Evolutionary conservation across 2,888 invertebrate genomes (phyloP).

Genomic region (Caenorhabditis zanzibari): DNA sequence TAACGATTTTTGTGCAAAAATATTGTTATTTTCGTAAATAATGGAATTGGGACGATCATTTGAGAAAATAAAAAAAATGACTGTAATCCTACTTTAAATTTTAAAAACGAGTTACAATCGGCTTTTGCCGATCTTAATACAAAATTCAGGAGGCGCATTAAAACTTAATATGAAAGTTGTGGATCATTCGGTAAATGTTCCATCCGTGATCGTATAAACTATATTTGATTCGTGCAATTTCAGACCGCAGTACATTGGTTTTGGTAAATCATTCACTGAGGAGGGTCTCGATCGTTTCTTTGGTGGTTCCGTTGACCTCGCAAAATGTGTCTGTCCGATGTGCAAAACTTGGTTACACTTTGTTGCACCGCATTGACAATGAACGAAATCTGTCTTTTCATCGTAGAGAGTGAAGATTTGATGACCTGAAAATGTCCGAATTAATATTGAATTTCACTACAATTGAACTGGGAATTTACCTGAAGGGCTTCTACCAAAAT

Average conservation of each 20-base stretch:
- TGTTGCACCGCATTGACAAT: slow-evolving; percentile 3
- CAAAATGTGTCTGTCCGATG: background rate
- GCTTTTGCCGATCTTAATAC: too few species aligned
- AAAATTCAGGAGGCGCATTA: too few species aligned
- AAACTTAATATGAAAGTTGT: background rate
- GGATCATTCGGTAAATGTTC: slow-evolving; percentile 12
- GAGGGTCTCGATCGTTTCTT: background rate
- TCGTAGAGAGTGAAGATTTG: slow-evolving; percentile 20
- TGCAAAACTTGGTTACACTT: slow-evolving; percentile 7
- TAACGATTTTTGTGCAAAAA: too few species aligned
- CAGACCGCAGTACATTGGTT: background rate
- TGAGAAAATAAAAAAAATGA: too few species aligned
- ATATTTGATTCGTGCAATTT: slow-evolving; percentile 5
- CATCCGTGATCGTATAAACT: slow-evolving; percentile 1
- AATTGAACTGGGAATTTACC: background rate
- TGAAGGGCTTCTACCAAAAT: background rate
- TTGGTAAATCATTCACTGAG: background rate
- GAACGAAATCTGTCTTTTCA: slow-evolving; percentile 14
- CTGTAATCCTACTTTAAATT: too few species aligned
- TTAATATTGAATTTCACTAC: background rate
- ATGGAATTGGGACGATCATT: too few species aligned
- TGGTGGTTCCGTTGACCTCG: background rate
- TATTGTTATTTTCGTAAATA: too few species aligned
- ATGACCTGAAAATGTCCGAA: background rate
- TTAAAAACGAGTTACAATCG: too few species aligned